phyloP scores from a whole-genome alignment of 2,797 vertebrate species.

The Esox lucius region DNA sequence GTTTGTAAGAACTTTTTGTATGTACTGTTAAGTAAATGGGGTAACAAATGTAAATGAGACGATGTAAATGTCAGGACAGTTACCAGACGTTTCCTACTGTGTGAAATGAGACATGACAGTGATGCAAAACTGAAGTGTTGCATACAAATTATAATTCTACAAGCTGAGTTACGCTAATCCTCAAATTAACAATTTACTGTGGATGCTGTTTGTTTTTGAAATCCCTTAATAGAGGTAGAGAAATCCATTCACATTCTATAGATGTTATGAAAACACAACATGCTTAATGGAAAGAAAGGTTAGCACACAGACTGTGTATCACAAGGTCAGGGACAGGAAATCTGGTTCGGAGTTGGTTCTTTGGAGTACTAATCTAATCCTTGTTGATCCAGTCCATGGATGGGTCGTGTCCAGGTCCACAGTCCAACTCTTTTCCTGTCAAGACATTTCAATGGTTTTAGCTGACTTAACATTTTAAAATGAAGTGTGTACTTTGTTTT shows the following conservation, averaged over 20 bases:
- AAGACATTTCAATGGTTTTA: neutral
- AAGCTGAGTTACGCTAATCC: neutral
- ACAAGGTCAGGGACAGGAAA: neutral
- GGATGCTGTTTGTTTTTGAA: neutral
- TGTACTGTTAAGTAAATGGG: neutral
- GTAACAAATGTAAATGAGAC: neutral
- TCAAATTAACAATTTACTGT: neutral
- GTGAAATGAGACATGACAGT: neutral
- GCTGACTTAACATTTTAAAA: no score
- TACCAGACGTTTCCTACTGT: neutral
- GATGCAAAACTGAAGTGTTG: neutral
- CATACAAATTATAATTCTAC: neutral
- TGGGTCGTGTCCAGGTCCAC: slow-evolving; percentile 59
- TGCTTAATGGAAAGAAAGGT: slow-evolving; percentile 8
- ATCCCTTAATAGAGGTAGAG: neutral
- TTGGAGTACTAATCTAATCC: slow-evolving; percentile 66
- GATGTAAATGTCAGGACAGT: neutral
- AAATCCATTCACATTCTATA: neutral
- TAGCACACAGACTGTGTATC: slow-evolving; percentile 3
- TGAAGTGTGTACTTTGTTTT: no score
- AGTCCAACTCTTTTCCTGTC: slow-evolving; percentile 49
- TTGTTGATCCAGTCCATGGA: slow-evolving; percentile 91
- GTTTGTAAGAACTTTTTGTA: neutral
- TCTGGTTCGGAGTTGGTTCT: neutral
- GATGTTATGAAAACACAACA: neutral